Percentiles rank a stretch among this genome's conserved stretches.
phyloP scores from a whole-genome alignment of 2,888 invertebrate species.

The Mythimna impura region DNA sequence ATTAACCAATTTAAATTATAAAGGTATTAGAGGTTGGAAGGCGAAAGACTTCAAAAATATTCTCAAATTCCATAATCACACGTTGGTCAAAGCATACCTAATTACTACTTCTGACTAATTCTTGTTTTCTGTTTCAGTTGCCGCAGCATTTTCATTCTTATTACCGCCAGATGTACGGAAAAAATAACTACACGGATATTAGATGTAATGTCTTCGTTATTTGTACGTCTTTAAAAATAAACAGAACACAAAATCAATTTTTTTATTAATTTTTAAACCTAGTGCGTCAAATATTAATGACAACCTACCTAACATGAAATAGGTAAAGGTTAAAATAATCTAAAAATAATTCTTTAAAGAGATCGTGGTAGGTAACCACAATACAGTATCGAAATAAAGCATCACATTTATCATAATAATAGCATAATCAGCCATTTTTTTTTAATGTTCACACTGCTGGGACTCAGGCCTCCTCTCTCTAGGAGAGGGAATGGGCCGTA shows the following conservation, averaged over 20 bases:
- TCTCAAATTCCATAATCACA: too few species aligned
- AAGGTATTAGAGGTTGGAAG: too few species aligned
- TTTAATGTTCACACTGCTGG: too few species aligned
- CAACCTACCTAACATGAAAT: neutral
- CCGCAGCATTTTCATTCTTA: conserved; percentile 57
- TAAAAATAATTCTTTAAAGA: neutral
- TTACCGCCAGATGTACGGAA: conserved; percentile 67
- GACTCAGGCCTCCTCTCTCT: too few species aligned
- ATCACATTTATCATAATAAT: neutral
- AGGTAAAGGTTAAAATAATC: neutral
- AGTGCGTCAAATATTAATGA: neutral
- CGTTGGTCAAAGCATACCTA: neutral
- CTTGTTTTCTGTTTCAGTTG: conserved; percentile 59
- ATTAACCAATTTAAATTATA: too few species aligned
- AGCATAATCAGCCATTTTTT: too few species aligned
- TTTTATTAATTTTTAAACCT: neutral
- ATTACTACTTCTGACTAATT: neutral
- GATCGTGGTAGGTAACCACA: neutral
- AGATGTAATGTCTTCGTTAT: neutral
- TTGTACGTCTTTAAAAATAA: conserved; percentile 33
- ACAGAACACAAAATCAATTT: neutral
- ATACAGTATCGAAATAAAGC: neutral
- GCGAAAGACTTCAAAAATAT: too few species aligned
- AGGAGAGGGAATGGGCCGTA: too few species aligned
- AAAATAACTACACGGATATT: conserved; percentile 21